Evolutionary conservation across 2,113 vertebrate genomes (phyloP), one percentile per base, ranked within the genome.

Genomic region (Oryzias javanicus): DNA sequence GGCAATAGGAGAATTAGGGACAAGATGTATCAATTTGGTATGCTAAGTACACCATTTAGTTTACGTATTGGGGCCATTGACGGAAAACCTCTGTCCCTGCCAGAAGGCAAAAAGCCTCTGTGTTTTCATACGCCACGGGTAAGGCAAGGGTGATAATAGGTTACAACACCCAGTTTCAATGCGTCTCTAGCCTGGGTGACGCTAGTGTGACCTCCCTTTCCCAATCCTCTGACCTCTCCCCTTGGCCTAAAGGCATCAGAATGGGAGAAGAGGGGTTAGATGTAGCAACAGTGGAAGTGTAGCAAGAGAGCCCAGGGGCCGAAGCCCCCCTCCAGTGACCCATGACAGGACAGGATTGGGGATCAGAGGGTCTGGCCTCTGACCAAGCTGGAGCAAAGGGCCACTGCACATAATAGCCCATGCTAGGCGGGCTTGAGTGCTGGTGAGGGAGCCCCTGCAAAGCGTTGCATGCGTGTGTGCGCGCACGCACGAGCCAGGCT

Each of bases 111-210:
- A 84, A 86, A 77, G 72, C 76, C 67, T 66, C 76, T 76, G 80
- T 84, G 88, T 91, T 84, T 86, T 89, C 68, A 66, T 92, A 93
- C 86, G 78, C 85, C 83, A 82, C 80, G 88, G 81, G 82, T 85
- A 88, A 92, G 89, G 89, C 92, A 87, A 29, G 61, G 74, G 91
- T 91, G 92, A 94, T 95, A 96, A 94, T 94, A 91, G 91, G 90
- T 93, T 94, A 94, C 94, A 94, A 94, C 88, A 82, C 83, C 83
- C 89, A 91, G 90, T 94, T 93, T 92, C 92, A 91, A 90, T 91
- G 92, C 77, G 86, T 91, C 92, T 93, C 92, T 93, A 90, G 92
- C 91, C 88, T 76, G 88, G 89, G 84, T 89, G 87, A 91, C 91
- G 94, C 90, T 71, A 82, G 84, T 79, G 48, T 94, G 94, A 96